These are phyloP conservation scores for Monochamus saltuarius DNA, from an alignment of 1,140 invertebrate genomes.

Conservation along the genomic window DNA sequence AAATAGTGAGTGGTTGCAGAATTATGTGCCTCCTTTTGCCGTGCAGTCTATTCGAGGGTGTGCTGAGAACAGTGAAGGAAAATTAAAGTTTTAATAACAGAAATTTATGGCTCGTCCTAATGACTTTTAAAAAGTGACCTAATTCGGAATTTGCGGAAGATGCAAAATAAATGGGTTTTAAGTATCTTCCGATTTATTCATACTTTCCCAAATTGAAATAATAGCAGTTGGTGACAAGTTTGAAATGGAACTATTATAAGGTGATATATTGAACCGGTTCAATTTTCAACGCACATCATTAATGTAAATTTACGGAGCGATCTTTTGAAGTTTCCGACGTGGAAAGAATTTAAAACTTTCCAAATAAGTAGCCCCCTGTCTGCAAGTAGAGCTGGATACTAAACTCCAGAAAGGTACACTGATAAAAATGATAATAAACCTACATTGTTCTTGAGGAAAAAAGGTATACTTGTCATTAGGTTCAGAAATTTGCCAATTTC, in stretches of 20 bases:
- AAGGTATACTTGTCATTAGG: too few species aligned
- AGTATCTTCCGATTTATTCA: conserved; percentile 26
- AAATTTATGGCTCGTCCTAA: not conserved
- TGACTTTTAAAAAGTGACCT: conserved; percentile 1
- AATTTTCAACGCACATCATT: conserved; percentile 36
- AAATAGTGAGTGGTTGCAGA: too few species aligned
- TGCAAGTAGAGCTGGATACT: too few species aligned
- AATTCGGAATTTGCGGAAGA: conserved; percentile 19
- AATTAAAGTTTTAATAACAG: conserved; percentile 9
- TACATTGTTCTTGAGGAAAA: too few species aligned
- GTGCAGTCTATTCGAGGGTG: not conserved
- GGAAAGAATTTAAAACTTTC: conserved; percentile 34
- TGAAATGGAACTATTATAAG: conserved; percentile 31
- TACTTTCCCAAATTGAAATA: conserved; percentile 31
- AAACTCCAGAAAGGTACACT: too few species aligned
- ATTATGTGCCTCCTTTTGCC: too few species aligned
- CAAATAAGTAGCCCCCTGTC: conserved; percentile 12
- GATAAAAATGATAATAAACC: too few species aligned
- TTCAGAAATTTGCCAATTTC: too few species aligned
- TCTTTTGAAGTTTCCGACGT: conserved; percentile 30
- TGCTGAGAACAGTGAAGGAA: not conserved
- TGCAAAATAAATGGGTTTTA: conserved; percentile 23
- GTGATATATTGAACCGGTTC: conserved; percentile 32
- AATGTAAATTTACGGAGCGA: conserved; percentile 37
- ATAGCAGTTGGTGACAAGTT: conserved; percentile 34